Evolutionary conservation across 2,113 vertebrate species (phyloP), one percentile per base, ranked within the genome.

Genomic region (Callopanchax toddi): DNA sequence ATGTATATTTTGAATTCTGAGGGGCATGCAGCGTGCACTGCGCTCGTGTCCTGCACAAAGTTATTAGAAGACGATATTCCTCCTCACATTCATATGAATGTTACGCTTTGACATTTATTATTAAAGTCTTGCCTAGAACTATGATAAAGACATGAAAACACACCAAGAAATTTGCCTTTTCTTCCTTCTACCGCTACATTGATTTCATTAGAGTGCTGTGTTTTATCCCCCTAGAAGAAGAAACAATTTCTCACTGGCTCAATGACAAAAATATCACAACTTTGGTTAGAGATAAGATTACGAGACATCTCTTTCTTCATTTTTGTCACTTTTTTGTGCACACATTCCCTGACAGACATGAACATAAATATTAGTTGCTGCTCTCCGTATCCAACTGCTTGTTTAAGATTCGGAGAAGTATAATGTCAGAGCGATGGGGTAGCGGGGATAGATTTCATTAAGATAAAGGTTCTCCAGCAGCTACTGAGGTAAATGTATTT

Each of bases 401-500:
- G 51, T 77, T 81, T 75, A 74, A 81, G 71, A 76, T 67, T 55
- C 62, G 64, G 44, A 60, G 55, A 74, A 39, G 64, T 80, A 71
- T 87, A 74, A 81, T 69, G 77, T 80, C 80, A 65, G 55, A 25
- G 66, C 86, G 86, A 89, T 86, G 66, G 39, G 75, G 6, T 78
- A 76, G 74, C 76, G 32, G 56, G 85, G 63, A 81, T 71, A 87
- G 89, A 91, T 91, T 89, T 89, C 76, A 91, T 92, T 90, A 89
- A 78, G 89, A 91, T 90, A 85, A 79, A 80, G 60, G 62, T 59
- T 34, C 76, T 85, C 71, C 81, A 74, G 65, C 20, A 72, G 79
- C 67, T 66, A 60, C 58, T 25, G 71, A 81, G 52, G 66, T 78
- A 84, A 89, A 88, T 83, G 74, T 76, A 86, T 88, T 82, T 86